phyloP scores from a whole-genome alignment of 2,113 vertebrate genomes.

The Pangasianodon hypophthalmus region DNA sequence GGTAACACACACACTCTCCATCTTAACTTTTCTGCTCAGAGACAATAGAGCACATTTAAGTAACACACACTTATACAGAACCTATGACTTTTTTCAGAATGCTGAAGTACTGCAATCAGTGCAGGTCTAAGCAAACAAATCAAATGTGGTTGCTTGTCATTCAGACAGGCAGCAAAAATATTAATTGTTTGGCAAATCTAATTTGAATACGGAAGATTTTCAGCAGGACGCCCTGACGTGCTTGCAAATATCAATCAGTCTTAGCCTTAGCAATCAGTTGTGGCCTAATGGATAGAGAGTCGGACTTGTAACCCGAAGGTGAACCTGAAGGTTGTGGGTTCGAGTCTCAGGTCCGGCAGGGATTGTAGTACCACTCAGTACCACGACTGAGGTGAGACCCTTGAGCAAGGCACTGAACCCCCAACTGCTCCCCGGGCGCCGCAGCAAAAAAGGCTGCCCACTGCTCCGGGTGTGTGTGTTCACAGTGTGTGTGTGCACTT shows the following conservation, averaged over 20 bases:
- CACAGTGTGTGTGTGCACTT: no score
- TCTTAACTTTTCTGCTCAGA: background rate
- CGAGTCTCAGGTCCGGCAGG: no score
- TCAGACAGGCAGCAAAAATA: background rate
- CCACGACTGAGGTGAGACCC: no score
- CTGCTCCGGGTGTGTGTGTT: no score
- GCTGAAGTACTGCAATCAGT: background rate
- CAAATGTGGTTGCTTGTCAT: background rate
- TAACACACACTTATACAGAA: background rate
- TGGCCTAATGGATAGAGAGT: no score
- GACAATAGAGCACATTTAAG: background rate
- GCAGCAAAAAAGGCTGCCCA: no score
- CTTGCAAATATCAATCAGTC: background rate
- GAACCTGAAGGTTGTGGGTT: no score
- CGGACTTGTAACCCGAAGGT: no score
- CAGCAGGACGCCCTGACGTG: background rate
- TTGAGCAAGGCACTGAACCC: no score
- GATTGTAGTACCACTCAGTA: no score
- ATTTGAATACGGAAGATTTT: background rate
- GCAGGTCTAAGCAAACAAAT: background rate
- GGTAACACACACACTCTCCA: slow-evolving; percentile 4
- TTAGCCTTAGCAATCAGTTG: no score
- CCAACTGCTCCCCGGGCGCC: no score
- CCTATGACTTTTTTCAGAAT: background rate
- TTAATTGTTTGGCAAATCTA: background rate